A percentile compares a stretch with the other conserved stretches of the same genome.
phyloP scores from a whole-genome alignment of 2,797 vertebrate genomes.

The Leptoclinus maculatus region DNA sequence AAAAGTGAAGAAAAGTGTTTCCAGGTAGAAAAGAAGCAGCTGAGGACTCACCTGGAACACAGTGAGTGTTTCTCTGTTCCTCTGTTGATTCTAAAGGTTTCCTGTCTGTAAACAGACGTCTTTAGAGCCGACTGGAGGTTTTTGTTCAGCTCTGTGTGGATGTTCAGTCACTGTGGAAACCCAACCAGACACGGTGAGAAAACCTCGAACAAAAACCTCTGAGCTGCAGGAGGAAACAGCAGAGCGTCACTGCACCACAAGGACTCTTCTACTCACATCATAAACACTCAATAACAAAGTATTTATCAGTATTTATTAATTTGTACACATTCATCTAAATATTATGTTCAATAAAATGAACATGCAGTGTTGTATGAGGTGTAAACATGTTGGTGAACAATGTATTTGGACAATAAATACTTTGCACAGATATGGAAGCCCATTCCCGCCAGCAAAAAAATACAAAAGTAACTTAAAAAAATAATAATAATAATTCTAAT shows the following conservation, averaged over 20 bases:
- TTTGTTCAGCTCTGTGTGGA: conserved; percentile 37
- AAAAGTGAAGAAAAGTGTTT: not conserved
- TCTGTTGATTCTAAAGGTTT: not conserved
- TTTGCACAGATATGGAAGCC: too few species aligned
- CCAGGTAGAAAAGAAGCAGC: not conserved
- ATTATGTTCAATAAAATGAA: too few species aligned
- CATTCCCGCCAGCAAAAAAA: too few species aligned
- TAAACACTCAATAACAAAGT: too few species aligned
- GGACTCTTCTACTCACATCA: too few species aligned
- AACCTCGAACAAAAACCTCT: conserved; percentile 52
- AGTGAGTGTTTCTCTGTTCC: rapidly evolving
- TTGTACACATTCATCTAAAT: too few species aligned
- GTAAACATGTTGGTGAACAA: too few species aligned
- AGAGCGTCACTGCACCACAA: not conserved
- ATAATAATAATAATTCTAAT: too few species aligned
- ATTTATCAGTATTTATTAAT: too few species aligned
- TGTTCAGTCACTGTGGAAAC: not conserved
- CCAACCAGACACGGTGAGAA: conserved; percentile 13
- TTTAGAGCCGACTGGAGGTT: conserved; percentile 22
- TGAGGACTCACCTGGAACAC: not conserved
- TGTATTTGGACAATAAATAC: too few species aligned
- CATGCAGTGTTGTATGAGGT: too few species aligned
- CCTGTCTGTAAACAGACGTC: rapidly evolving
- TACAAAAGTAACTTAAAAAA: too few species aligned
- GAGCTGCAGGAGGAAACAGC: conserved; percentile 22